Percentiles rank a stretch among this genome's conserved stretches.
Conservation (phyloP, 2,113 vertebrate species). For the Cardinalis cardinalis region DNA sequence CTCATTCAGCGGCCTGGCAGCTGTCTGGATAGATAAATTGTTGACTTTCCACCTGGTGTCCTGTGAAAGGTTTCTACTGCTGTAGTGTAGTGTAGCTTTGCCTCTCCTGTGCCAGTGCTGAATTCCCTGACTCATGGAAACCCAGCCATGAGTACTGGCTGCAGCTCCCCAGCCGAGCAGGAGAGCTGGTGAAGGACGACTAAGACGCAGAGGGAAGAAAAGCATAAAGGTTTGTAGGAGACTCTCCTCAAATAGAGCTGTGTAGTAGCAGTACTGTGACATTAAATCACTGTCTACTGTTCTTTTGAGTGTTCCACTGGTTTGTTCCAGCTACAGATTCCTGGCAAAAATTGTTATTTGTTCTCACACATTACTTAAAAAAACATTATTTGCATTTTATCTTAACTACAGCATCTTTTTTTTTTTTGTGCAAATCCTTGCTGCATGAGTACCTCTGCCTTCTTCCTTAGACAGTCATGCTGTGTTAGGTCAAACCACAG, state of each 20-base stretch:
- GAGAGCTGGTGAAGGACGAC: not conserved
- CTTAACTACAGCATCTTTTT: not conserved
- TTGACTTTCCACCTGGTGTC: not conserved
- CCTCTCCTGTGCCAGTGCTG: not conserved
- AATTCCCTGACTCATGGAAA: not conserved
- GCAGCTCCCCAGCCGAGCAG: not conserved
- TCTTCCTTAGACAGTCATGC: not conserved
- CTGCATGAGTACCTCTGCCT: not conserved
- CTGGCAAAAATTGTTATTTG: not conserved
- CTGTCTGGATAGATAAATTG: not conserved
- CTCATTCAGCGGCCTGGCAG: not conserved
- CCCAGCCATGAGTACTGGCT: not conserved
- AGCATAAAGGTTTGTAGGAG: not conserved
- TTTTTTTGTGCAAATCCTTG: not conserved
- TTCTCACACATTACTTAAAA: not conserved
- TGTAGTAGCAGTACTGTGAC: not conserved
- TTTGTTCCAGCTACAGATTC: not conserved
- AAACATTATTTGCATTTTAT: not conserved
- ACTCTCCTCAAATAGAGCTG: not conserved
- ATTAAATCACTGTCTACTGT: not conserved
- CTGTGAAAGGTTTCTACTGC: not conserved
- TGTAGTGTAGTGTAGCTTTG: rapidly evolving
- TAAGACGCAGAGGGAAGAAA: not conserved
- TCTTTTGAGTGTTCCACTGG: not conserved
- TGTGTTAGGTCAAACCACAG: not conserved